Percentiles rank a stretch among this genome's conserved stretches.
Evolutionary conservation across 1,140 invertebrate species (phyloP).

Genomic region (Panagrolaimus sp.): DNA sequence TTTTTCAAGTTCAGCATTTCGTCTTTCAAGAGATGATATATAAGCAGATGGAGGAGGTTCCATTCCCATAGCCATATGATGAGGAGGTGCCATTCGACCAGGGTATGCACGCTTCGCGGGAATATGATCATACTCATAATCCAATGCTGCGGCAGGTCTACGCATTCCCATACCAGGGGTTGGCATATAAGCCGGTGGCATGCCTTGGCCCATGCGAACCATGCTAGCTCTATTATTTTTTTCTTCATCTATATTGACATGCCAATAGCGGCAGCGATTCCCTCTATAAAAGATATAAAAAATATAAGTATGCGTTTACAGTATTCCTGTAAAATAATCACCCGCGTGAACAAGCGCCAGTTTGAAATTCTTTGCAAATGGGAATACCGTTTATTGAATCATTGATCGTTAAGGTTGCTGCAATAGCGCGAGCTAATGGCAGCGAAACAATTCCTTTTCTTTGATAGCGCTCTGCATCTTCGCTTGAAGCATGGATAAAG

Average conservation of each 20-base stretch:
- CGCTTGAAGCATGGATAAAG: constrained; percentile 14
- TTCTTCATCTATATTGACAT: constrained; percentile 9
- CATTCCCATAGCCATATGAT: not conserved
- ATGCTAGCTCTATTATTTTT: not conserved
- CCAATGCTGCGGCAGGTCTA: not conserved
- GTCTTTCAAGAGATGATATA: constrained; percentile 1
- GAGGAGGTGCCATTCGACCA: not conserved
- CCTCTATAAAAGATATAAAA: too few relatives aligned
- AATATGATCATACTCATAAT: constrained; percentile 15
- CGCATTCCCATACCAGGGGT: not conserved
- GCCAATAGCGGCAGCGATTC: constrained; percentile 17
- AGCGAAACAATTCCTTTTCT: not conserved
- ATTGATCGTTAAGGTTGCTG: constrained; percentile 17
- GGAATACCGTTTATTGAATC: constrained; percentile 19
- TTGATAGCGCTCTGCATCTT: constrained; percentile 21
- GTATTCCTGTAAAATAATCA: too few relatives aligned
- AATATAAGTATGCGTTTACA: not conserved
- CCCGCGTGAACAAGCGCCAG: constrained; percentile 20
- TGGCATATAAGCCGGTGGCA: constrained; percentile 6
- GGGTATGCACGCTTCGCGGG: not conserved
- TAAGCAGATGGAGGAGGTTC: not conserved
- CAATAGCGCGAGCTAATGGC: constrained; percentile 18
- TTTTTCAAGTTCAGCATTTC: constrained; percentile 17
- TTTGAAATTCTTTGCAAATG: constrained; percentile 22
- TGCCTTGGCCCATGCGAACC: not conserved